phyloP scores from a whole-genome alignment of 2,888 invertebrate genomes.

The Agonopterix heracliana region DNA sequence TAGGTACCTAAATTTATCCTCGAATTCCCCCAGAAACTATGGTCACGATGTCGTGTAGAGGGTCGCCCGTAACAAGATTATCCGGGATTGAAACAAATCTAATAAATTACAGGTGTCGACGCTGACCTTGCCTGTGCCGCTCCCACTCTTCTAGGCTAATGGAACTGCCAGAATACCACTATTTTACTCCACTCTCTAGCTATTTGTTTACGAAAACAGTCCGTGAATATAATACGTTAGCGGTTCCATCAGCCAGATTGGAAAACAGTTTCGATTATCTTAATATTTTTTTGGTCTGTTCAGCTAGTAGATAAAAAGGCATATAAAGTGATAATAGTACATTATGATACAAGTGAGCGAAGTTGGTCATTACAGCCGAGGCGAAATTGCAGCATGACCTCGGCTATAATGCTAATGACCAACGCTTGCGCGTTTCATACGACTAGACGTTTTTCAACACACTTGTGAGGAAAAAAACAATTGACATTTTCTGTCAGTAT shows the following conservation, averaged over 20 bases:
- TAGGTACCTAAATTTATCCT: background rate
- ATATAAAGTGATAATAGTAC: no score
- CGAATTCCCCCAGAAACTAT: background rate
- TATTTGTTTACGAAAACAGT: conserved; percentile 26
- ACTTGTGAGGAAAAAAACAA: no score
- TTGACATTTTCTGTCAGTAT: no score
- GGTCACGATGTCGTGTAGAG: background rate
- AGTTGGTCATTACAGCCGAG: no score
- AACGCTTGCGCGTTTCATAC: no score
- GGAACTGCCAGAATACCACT: conserved; percentile 8
- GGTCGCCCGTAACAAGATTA: conserved; percentile 50
- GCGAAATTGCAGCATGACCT: no score
- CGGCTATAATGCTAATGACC: no score
- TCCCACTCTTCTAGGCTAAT: conserved; percentile 31
- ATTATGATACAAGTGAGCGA: no score
- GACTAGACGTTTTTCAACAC: no score
- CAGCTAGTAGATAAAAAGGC: no score
- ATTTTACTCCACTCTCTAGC: conserved; percentile 13
- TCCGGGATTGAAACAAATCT: conserved; percentile 63
- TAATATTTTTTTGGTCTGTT: no score
- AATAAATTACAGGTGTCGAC: conserved; percentile 63
- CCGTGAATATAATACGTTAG: conserved; percentile 17
- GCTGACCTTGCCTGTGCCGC: conserved; percentile 37
- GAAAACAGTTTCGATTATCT: background rate
- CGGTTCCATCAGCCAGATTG: conserved; percentile 6